phyloP scores from a whole-genome alignment of 2,888 invertebrate species.

The Eupithecia centaureata region DNA sequence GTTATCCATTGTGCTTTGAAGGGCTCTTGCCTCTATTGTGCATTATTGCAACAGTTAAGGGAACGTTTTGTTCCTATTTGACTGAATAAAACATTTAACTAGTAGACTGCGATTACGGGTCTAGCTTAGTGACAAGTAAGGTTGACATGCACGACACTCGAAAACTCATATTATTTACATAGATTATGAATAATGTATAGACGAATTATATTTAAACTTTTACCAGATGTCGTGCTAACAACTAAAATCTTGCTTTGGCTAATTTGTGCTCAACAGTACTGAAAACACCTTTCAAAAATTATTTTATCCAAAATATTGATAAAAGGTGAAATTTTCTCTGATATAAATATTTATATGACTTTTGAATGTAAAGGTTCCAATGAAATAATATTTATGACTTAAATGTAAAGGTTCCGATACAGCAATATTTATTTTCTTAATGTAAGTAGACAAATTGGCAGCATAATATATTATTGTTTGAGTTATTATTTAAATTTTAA shows the following conservation, averaged over 20 bases:
- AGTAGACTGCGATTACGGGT: constrained; percentile 58
- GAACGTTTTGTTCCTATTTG: constrained; percentile 40
- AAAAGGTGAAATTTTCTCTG: constrained; percentile 35
- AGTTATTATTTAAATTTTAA: constrained; percentile 31
- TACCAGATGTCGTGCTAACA: constrained; percentile 38
- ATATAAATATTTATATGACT: constrained; percentile 1
- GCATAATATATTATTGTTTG: constrained; percentile 29
- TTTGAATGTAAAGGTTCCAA: constrained; percentile 12
- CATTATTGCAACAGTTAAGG: constrained; percentile 36
- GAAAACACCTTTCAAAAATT: constrained; percentile 40
- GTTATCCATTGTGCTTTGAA: constrained; percentile 37
- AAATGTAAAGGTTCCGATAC: constrained; percentile 11
- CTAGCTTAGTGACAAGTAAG: constrained; percentile 50
- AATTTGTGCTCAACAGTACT: constrained; percentile 41
- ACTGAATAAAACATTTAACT: constrained; percentile 40
- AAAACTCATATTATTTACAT: constrained; percentile 30
- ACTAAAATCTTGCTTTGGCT: constrained; percentile 37
- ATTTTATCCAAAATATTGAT: constrained; percentile 34
- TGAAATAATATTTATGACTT: constrained; percentile 34
- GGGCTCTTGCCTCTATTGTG: constrained; percentile 26
- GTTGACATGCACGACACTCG: constrained; percentile 40
- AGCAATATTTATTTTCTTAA: constrained; percentile 37
- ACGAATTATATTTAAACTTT: constrained; percentile 35
- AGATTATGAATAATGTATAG: constrained; percentile 31
- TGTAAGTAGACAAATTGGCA: constrained; percentile 39